Conservation (phyloP, 2,113 vertebrate genomes). For the Channa maculata region DNA sequence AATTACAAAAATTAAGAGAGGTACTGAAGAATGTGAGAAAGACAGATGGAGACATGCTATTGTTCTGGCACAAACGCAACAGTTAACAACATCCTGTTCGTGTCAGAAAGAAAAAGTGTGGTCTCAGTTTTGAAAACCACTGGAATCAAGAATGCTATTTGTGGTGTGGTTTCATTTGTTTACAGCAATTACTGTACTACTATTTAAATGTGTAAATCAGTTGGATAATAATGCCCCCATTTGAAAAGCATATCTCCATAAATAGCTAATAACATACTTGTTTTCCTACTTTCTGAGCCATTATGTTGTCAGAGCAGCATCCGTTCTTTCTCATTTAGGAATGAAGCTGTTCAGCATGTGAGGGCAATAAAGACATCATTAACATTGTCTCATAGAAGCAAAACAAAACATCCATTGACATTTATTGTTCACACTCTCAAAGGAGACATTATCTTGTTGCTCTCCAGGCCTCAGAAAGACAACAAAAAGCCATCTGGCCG, state of each 20-base stretch:
- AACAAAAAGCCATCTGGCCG: conserved; percentile 49
- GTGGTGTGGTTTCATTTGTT: conserved; percentile 17
- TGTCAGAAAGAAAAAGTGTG: conserved; percentile 6
- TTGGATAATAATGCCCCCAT: not conserved
- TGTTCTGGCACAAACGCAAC: conserved; percentile 45
- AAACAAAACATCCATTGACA: conserved; percentile 48
- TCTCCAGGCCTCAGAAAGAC: conserved; percentile 45
- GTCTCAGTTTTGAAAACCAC: conserved; percentile 6
- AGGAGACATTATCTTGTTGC: conserved; percentile 45
- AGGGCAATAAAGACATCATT: conserved; percentile 50
- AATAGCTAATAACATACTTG: conserved; percentile 4
- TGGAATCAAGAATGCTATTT: not conserved
- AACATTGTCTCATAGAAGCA: conserved; percentile 31
- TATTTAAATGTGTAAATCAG: not conserved
- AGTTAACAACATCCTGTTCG: conserved; percentile 65
- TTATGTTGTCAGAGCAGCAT: conserved; percentile 5
- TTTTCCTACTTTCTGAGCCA: not conserved
- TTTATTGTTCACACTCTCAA: conserved; percentile 44
- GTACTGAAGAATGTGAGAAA: not conserved
- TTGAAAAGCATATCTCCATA: not conserved
- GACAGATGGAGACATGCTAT: not conserved
- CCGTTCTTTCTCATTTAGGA: conserved; percentile 19
- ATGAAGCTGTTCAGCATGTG: conserved; percentile 19
- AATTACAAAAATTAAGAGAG: not conserved
- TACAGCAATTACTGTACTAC: not conserved